Evolutionary conservation across 2,888 invertebrate genomes (phyloP).

Genomic region (Abrostola triplasia): DNA sequence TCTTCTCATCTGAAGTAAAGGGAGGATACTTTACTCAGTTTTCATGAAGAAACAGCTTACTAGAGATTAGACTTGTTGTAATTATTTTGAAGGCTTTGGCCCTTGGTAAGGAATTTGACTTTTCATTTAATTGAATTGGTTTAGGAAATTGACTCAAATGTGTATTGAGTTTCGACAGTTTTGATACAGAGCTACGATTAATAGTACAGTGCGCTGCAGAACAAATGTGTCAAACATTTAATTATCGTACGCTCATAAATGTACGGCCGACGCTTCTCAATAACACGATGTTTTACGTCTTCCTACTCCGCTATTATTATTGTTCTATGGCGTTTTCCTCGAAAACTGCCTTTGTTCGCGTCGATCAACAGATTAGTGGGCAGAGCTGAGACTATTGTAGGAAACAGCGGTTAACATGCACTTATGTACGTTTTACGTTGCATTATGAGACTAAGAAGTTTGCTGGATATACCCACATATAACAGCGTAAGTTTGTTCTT

Average conservation of each 20-base stretch:
- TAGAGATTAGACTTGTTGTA: too few relatives aligned
- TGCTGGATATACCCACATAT: neutral
- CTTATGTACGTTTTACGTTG: neutral
- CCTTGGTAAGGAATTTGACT: too few relatives aligned
- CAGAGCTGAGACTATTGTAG: conserved; percentile 9
- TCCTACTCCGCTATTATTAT: conserved; percentile 29
- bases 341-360: conserved; percentile 40
- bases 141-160: too few relatives aligned
- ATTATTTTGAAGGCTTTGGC: too few relatives aligned
- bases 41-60: too few relatives aligned
- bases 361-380: conserved; percentile 14
- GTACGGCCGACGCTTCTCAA: conserved; percentile 25
- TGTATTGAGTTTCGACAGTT: too few relatives aligned
- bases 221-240: conserved; percentile 28
- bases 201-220: neutral
- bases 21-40: too few relatives aligned
- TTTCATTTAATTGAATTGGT: too few relatives aligned
- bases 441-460: conserved; percentile 6
- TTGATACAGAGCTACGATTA: too few relatives aligned
- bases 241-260: conserved; percentile 44
- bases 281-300: conserved; percentile 34
- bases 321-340: conserved; percentile 25
- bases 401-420: conserved; percentile 2
- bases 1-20: too few relatives aligned
- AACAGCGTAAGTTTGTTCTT: neutral